A percentile compares a stretch with the other conserved stretches of the same genome.
phyloP scores from a whole-genome alignment of 2,797 vertebrate genomes.

The Pristis pectinata region DNA sequence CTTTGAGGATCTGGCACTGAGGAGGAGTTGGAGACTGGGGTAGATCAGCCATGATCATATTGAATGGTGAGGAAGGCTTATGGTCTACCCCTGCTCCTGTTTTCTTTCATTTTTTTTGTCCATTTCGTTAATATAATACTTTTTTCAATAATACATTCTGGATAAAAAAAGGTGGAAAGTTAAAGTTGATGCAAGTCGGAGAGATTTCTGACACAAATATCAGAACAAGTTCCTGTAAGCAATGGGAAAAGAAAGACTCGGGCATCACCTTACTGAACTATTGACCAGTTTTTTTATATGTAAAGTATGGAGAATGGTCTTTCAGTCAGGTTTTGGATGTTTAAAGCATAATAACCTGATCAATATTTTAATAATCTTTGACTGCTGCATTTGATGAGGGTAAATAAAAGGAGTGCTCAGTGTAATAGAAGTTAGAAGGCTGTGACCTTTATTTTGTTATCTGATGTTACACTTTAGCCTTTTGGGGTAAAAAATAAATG shows the following conservation, averaged over 20 bases:
- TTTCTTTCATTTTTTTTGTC: no score
- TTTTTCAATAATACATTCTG: no score
- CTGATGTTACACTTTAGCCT: constrained; percentile 21
- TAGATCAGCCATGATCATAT: no score
- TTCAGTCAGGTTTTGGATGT: not conserved
- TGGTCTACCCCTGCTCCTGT: no score
- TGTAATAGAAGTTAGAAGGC: not conserved
- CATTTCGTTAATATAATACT: no score
- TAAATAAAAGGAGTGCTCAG: constrained; percentile 13
- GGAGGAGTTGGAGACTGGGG: no score
- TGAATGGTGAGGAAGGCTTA: no score
- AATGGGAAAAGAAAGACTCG: not conserved
- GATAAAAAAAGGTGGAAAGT: no score
- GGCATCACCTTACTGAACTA: not conserved
- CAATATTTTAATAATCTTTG: not conserved
- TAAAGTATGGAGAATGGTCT: no score
- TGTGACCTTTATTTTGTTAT: constrained; percentile 36
- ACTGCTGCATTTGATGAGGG: not conserved
- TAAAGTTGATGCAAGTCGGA: not conserved
- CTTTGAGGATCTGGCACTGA: no score
- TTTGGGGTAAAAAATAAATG: constrained; percentile 12
- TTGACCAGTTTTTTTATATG: not conserved
- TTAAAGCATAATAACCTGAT: not conserved
- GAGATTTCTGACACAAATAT: not conserved
- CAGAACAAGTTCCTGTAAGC: not conserved